Conservation (phyloP, 2,797 vertebrate genomes). For the Nannoperca australis region DNA sequence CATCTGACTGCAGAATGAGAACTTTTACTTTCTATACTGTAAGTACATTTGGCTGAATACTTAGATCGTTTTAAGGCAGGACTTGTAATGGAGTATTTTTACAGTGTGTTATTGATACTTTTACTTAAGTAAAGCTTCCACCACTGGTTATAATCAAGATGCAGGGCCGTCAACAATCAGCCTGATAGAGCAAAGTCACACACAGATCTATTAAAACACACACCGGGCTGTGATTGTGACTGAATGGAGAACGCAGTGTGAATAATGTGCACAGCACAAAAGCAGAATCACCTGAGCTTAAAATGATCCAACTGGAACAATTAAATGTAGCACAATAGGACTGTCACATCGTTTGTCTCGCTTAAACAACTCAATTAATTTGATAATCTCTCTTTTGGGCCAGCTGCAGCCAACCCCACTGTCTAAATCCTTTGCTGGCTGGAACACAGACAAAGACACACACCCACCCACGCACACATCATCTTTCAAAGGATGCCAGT, state of each 20-base stretch:
- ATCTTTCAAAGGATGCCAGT: slow-evolving; percentile 58
- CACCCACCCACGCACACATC: slow-evolving; percentile 19
- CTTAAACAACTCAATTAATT: slow-evolving; percentile 74
- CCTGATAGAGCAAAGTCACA: slow-evolving; percentile 22
- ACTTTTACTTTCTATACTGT: neutral
- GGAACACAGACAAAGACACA: slow-evolving; percentile 38
- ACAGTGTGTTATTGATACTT: neutral
- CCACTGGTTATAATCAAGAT: slow-evolving; percentile 11
- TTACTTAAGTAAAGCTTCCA: neutral
- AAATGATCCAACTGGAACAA: slow-evolving; percentile 56
- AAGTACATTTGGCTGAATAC: neutral
- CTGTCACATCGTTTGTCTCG: slow-evolving; percentile 61
- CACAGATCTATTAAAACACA: slow-evolving; percentile 16
- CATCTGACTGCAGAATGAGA: neutral
- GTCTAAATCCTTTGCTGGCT: slow-evolving; percentile 46
- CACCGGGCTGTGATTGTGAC: slow-evolving; percentile 1
- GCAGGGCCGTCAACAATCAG: slow-evolving; percentile 24
- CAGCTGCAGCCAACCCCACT: slow-evolving; percentile 48
- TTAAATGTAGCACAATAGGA: slow-evolving; percentile 44
- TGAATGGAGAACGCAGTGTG: slow-evolving; percentile 8
- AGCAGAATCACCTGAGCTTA: slow-evolving; percentile 59
- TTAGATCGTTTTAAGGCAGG: neutral
- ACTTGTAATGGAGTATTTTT: neutral
- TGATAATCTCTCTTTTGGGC: slow-evolving; percentile 65
- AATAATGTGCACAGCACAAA: slow-evolving; percentile 38